These are phyloP conservation scores for Sebastes fasciatus DNA, from an alignment of 2,113 vertebrate genomes.

Conservation along the genomic window DNA sequence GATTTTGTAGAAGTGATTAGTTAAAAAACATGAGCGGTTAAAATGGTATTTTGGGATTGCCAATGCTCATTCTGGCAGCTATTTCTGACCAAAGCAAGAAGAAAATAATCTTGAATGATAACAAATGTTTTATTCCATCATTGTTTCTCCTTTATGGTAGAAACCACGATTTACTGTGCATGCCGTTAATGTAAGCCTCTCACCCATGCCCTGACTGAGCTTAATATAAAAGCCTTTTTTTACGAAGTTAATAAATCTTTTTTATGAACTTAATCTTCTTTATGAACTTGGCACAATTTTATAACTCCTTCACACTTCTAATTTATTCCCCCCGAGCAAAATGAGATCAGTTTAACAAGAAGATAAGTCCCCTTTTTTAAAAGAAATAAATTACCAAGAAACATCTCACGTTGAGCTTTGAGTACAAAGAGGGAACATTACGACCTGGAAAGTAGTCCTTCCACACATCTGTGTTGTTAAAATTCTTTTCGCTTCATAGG, in stretches of 20 bases:
- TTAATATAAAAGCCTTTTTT: conserved; percentile 41
- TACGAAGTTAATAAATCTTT: conserved; percentile 62
- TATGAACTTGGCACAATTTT: conserved; percentile 58
- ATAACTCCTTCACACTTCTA: conserved; percentile 17
- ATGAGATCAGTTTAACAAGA: conserved; percentile 21
- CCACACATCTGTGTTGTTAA: conserved; percentile 3
- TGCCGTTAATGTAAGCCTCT: conserved; percentile 23
- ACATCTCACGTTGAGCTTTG: background rate
- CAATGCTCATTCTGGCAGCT: conserved; percentile 4
- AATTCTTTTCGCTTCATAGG: background rate
- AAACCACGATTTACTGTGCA: conserved; percentile 33
- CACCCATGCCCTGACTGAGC: conserved; percentile 4
- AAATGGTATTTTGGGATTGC: conserved; percentile 9
- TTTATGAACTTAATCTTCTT: conserved; percentile 17
- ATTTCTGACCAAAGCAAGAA: conserved; percentile 28
- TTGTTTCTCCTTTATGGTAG: conserved; percentile 23
- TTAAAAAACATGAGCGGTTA: conserved; percentile 15
- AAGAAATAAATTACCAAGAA: background rate
- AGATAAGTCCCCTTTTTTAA: background rate
- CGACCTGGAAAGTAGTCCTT: background rate
- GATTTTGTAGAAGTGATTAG: conserved; percentile 20
- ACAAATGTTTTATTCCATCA: conserved; percentile 19
- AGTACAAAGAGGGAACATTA: conserved; percentile 5
- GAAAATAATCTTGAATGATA: conserved; percentile 24
- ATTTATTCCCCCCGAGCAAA: conserved; percentile 3